Conservation (phyloP, 2,888 invertebrate species). For the Zonitis immaculata region DNA sequence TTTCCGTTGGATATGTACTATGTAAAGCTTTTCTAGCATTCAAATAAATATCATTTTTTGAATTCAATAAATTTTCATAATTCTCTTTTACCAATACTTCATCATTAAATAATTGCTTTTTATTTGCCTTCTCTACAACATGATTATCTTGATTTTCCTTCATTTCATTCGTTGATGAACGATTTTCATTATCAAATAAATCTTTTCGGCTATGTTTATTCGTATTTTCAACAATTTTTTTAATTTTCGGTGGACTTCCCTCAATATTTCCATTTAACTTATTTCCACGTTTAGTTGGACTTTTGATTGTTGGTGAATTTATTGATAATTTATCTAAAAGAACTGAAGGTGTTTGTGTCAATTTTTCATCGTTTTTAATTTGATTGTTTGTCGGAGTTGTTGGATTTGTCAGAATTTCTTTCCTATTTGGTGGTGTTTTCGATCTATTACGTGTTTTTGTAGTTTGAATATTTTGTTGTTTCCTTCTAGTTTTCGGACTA, state of each 20-base stretch:
- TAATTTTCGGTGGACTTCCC: neutral
- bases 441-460: neutral
- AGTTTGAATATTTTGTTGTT: neutral
- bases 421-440: neutral
- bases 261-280: constrained; percentile 2
- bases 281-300: neutral
- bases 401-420: neutral
- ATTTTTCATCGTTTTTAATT: neutral
- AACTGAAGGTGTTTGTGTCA: neutral
- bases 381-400: neutral
- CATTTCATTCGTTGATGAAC: constrained; percentile 39
- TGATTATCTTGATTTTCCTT: constrained; percentile 25
- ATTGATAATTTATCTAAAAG: neutral
- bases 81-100: constrained; percentile 1
- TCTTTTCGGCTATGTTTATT: constrained; percentile 6
- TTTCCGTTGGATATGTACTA: constrained; percentile 38
- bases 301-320: neutral
- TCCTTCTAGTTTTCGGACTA: neutral
- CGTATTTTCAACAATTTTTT: neutral
- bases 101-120: neutral
- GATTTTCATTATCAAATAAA: constrained; percentile 5
- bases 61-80: constrained; percentile 21
- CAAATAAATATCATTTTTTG: constrained; percentile 32
- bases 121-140: constrained; percentile 4
- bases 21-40: constrained; percentile 45